Percentiles rank a stretch among this genome's conserved stretches.
Evolutionary conservation across 1,140 invertebrate genomes (phyloP).

Genomic region (Copidosoma floridanum): DNA sequence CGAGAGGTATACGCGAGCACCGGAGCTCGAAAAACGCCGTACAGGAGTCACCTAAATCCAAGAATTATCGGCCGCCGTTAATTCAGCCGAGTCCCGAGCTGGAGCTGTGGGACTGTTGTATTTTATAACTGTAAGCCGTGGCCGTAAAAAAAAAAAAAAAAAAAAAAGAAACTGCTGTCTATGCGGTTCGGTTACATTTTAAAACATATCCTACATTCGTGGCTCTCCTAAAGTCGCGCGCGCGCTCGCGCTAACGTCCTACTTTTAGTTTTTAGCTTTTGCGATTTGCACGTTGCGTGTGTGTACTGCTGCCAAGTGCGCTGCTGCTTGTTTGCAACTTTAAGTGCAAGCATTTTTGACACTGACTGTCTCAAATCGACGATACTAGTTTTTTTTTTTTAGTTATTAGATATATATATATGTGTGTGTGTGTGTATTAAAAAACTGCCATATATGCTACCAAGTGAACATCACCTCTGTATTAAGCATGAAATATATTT

Average conservation of each 20-base stretch:
- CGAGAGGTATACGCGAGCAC: background rate
- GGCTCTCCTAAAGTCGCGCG: background rate
- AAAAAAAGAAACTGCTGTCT: slow-evolving; percentile 10
- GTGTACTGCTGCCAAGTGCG: too few relatives aligned
- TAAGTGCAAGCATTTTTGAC: background rate
- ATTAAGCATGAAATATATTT: too few relatives aligned
- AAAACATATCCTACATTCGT: slow-evolving; percentile 17
- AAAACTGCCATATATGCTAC: too few relatives aligned
- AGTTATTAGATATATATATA: background rate
- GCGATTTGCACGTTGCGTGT: slow-evolving; percentile 7
- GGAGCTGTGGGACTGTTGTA: too few relatives aligned
- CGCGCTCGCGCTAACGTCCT: background rate
- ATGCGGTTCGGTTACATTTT: slow-evolving; percentile 20
- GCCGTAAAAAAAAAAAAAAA: background rate
- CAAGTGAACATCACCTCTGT: too few relatives aligned
- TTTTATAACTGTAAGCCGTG: too few relatives aligned
- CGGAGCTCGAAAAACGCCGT: background rate
- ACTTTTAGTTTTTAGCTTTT: slow-evolving; percentile 13
- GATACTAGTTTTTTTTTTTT: background rate
- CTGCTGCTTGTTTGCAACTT: too few relatives aligned
- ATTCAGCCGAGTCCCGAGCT: too few relatives aligned
- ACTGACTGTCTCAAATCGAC: background rate
- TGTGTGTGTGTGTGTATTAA: too few relatives aligned
- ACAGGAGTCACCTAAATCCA: too few relatives aligned
- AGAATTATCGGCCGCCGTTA: too few relatives aligned